Conservation (phyloP, 2,888 invertebrate genomes). For the Drosophila prolongata region DNA sequence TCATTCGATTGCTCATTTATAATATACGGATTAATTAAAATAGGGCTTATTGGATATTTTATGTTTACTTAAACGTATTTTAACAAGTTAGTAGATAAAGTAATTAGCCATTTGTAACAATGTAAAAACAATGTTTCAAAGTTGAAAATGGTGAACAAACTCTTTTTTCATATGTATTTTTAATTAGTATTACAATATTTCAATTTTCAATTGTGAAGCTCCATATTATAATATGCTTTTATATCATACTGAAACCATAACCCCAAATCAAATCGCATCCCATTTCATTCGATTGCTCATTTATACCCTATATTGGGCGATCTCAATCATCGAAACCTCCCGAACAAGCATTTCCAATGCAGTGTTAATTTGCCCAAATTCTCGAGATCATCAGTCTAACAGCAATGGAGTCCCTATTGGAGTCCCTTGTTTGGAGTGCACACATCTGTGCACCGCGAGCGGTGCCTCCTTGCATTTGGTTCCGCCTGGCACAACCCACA, state of each 20-base stretch:
- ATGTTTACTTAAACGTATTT: too few species aligned
- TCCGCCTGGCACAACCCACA: conserved; percentile 60
- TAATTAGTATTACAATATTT: too few species aligned
- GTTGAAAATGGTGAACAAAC: too few species aligned
- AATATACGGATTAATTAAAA: too few species aligned
- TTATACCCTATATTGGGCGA: neutral
- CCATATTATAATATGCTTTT: too few species aligned
- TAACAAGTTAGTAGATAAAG: too few species aligned
- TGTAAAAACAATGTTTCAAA: too few species aligned
- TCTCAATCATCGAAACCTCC: neutral
- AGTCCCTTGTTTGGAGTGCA: conserved; percentile 2
- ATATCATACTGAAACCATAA: neutral
- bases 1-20: neutral
- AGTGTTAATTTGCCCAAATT: conserved; percentile 77
- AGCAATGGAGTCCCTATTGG: conserved; percentile 27
- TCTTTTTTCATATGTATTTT: too few species aligned
- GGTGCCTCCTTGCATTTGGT: conserved; percentile 36
- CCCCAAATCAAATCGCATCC: neutral
- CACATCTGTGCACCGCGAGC: conserved; percentile 15
- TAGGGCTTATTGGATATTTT: too few species aligned
- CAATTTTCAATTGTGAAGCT: too few species aligned
- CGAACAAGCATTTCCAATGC: conserved; percentile 39
- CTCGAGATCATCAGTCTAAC: conserved; percentile 62
- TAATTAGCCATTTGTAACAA: too few species aligned
- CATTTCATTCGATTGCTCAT: neutral